phyloP scores from a whole-genome alignment of 1,140 invertebrate species.

The Drepana arcuata region DNA sequence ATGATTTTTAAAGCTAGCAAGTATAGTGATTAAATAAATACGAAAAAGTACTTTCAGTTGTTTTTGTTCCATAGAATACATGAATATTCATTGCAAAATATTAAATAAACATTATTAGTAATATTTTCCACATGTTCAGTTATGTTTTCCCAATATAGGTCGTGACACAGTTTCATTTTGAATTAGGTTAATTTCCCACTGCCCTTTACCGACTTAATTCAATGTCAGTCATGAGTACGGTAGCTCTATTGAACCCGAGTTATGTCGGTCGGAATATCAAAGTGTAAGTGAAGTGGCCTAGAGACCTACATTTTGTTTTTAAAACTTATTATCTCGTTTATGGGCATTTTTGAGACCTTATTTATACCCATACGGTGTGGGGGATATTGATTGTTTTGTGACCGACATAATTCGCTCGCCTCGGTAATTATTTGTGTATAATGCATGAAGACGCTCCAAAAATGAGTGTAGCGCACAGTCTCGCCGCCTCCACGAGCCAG shows the following conservation, averaged over 20 bases:
- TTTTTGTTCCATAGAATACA: slow-evolving; percentile 6
- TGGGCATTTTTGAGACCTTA: slow-evolving; percentile 42
- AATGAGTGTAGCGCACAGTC: slow-evolving; percentile 66
- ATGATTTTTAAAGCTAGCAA: slow-evolving; percentile 27
- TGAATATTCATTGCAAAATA: not conserved
- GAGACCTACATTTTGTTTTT: slow-evolving; percentile 69
- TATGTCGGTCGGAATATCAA: slow-evolving; percentile 66
- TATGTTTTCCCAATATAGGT: slow-evolving; percentile 34
- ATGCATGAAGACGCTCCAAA: slow-evolving; percentile 67
- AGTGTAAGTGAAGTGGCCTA: slow-evolving; percentile 71
- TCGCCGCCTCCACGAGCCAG: slow-evolving; percentile 60
- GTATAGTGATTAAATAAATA: slow-evolving; percentile 20
- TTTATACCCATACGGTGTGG: slow-evolving; percentile 27
- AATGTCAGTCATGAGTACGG: slow-evolving; percentile 70
- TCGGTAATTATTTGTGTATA: slow-evolving; percentile 42
- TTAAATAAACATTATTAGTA: slow-evolving; percentile 2
- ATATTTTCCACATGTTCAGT: too few species aligned
- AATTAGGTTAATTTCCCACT: slow-evolving; percentile 64
- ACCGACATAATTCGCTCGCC: slow-evolving; percentile 40
- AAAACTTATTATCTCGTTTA: slow-evolving; percentile 44
- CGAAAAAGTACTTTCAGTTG: slow-evolving; percentile 22
- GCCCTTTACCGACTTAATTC: slow-evolving; percentile 70
- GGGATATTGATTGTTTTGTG: slow-evolving; percentile 33
- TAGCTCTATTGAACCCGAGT: slow-evolving; percentile 61
- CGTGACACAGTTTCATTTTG: slow-evolving; percentile 50